Conservation (phyloP, 1,140 invertebrate genomes). For the Lasioglossum baleicum region DNA sequence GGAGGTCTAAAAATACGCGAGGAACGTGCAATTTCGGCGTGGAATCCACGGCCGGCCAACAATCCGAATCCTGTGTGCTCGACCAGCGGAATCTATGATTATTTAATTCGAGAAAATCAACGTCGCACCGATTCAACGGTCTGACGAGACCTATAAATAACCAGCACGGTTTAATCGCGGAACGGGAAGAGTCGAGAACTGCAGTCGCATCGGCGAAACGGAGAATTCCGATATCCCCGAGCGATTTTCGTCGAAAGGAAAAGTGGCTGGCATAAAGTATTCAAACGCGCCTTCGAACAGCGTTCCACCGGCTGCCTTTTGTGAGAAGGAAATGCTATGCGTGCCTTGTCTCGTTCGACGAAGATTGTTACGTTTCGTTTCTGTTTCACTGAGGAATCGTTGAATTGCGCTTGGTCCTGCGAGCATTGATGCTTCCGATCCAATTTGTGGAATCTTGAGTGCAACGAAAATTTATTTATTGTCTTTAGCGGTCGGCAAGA, state of each 20-base stretch:
- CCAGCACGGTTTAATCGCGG: not conserved
- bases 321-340: not conserved
- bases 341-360: too few species aligned
- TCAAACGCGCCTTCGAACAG: not conserved
- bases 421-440: not conserved
- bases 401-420: too few species aligned
- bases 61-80: not conserved
- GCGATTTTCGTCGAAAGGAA: not conserved
- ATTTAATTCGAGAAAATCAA: constrained; percentile 38
- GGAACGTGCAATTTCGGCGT: constrained; percentile 24
- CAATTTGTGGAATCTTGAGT: not conserved
- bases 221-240: not conserved
- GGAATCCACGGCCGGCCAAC: not conserved
- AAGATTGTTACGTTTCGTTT: too few species aligned
- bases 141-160: constrained; percentile 25
- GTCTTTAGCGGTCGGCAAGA: not conserved
- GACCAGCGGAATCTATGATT: constrained; percentile 10
- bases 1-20: constrained; percentile 16
- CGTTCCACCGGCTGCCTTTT: not conserved
- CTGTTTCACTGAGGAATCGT: too few species aligned
- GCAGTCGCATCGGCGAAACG: not conserved
- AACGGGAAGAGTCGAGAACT: too few species aligned
- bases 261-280: not conserved
- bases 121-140: not conserved
- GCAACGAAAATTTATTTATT: not conserved